phyloP scores from a whole-genome alignment of 2,888 invertebrate species.

The Agrypnus murinus region DNA sequence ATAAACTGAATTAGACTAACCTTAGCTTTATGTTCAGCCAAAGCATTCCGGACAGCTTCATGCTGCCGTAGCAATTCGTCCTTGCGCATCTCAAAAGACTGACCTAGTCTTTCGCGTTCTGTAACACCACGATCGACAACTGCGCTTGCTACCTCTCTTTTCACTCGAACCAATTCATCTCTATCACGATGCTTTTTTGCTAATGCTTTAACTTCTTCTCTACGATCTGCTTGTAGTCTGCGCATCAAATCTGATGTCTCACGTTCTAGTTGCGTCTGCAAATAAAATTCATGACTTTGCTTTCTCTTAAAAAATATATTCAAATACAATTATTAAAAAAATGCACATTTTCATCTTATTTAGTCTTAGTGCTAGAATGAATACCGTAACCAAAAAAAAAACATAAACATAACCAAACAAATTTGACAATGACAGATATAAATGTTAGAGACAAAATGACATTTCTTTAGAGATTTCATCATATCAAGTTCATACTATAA shows the following conservation, averaged over 20 bases:
- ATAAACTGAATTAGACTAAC: too few relatives aligned
- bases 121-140: slow-evolving; percentile 93
- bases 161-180: slow-evolving; percentile 90
- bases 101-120: slow-evolving; percentile 87
- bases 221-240: slow-evolving; percentile 86
- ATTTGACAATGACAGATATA: too few relatives aligned
- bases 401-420: too few relatives aligned
- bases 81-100: slow-evolving; percentile 84
- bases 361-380: too few relatives aligned
- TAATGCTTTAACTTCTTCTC: slow-evolving; percentile 91
- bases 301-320: too few relatives aligned
- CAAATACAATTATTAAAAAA: too few relatives aligned
- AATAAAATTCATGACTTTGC: too few relatives aligned
- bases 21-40: slow-evolving; percentile 80
- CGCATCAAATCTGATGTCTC: slow-evolving; percentile 86
- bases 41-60: slow-evolving; percentile 81
- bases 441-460: too few relatives aligned
- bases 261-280: slow-evolving; percentile 77
- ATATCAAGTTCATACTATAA: too few relatives aligned
- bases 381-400: too few relatives aligned
- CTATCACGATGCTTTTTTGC: slow-evolving; percentile 92
- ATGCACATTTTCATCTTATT: too few relatives aligned
- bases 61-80: slow-evolving; percentile 86
- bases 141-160: slow-evolving; percentile 86
- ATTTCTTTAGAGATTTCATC: too few relatives aligned